Conservation (phyloP, 64 coral and sea anemone genomes). For the Dendronephthya gigantea region DNA sequence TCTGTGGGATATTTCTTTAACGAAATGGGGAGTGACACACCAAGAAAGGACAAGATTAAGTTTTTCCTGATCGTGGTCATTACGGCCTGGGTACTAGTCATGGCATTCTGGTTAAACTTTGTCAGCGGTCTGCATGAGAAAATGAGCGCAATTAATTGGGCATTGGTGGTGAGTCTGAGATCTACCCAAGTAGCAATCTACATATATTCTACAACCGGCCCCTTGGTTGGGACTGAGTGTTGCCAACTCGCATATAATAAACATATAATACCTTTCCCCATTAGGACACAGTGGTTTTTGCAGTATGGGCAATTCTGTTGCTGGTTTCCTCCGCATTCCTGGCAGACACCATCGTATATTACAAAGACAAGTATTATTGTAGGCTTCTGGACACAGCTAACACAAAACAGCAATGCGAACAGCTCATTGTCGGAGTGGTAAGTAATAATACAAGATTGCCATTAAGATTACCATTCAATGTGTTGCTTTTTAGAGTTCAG, state of each 20-base stretch:
- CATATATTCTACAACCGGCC: neutral
- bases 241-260: neutral
- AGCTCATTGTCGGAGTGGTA: neutral
- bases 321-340: neutral
- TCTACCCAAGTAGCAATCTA: no score
- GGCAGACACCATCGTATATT: neutral
- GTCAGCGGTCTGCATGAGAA: neutral
- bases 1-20: conserved; percentile 10
- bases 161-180: neutral
- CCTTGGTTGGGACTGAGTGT: neutral
- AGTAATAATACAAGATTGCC: neutral
- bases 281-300: neutral
- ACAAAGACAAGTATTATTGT: neutral
- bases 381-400: neutral
- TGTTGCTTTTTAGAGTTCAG: no score
- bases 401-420: neutral
- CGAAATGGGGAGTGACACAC: neutral
- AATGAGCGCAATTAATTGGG: neutral
- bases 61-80: neutral
- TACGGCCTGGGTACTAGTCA: neutral
- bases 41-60: neutral
- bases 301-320: neutral
- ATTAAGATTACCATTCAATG: neutral
- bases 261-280: no score
- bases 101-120: neutral